Base-by-base conservation (phyloP, 1,140 invertebrate genomes). In the Drosophila setifemur region DNA sequence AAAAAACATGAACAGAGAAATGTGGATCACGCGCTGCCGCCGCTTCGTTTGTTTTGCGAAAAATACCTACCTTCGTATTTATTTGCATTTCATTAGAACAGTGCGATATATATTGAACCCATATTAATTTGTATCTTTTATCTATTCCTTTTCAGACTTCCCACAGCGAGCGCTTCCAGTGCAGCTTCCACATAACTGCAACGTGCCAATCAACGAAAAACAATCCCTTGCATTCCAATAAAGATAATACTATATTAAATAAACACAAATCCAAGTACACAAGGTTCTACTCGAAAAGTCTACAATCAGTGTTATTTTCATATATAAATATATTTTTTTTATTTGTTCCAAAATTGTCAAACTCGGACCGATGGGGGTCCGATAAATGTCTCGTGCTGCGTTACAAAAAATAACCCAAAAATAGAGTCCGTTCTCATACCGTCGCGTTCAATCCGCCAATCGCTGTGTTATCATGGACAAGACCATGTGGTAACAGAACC, bases 41-140 rank as follows among this genome's bases (percentile, higher is more conserved):
- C 48, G 48, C 42, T 23, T 21, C 3, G 31, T 39, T 12, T 26
- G 29, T 12, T 63, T 44, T 16, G 14, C 16, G n/a, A 4, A 60
- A 47, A 21, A 63, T 28, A 63, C 29, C 44, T 26, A 18, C 29
- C 42, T 9, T 43, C 19, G 57, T 29, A 47, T 43, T 70, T 70
- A 45, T 71, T 71, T 71, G 45, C 67, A 60, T 71, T 71, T 71
- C 53, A 71, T 71, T 70, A 71, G 67, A 70, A 28, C 14, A 14
- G 7, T 40, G 25, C 26, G 28, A 31, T 58, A n/a, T 70, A 23
- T 44, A 50, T 49, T 44, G n/a, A n/a, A n/a, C n/a, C n/a, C n/a
- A 28, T 70, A 40, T 49, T 42, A 47, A 45, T 49, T 40, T 39
- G 9, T 43, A 3, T 26, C 14, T 16, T 23, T 50, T 29, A 3